Percentiles rank a stretch among this genome's conserved stretches.
phyloP scores from a whole-genome alignment of 2,797 vertebrate species.

The Decapterus maruadsi region DNA sequence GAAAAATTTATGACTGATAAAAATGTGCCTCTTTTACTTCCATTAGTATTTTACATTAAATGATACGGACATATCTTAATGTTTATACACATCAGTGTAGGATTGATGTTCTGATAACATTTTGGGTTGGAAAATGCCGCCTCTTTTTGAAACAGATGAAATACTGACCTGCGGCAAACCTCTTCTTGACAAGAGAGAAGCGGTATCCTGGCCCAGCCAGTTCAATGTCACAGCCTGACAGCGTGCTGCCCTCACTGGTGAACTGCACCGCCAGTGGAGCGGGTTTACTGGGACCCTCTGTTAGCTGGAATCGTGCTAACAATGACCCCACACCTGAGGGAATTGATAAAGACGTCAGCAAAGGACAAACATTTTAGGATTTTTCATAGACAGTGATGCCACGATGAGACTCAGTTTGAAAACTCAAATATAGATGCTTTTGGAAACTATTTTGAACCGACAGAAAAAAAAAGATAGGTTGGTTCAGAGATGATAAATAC shows the following conservation, averaged over 20 bases:
- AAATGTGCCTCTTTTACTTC: not conserved
- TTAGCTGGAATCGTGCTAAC: conserved; percentile 94
- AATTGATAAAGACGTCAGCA: not conserved
- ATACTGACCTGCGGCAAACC: conserved; percentile 95
- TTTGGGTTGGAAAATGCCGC: not conserved
- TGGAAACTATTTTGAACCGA: not conserved
- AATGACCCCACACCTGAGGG: conserved; percentile 93
- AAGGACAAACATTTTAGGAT: not conserved
- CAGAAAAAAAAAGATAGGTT: not conserved
- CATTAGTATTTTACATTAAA: not conserved
- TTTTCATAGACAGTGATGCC: not conserved
- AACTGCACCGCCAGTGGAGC: conserved; percentile 96
- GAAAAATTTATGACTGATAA: too few relatives aligned
- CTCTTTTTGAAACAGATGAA: not conserved
- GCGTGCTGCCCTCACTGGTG: conserved; percentile 97
- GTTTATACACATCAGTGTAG: not conserved
- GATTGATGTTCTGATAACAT: not conserved
- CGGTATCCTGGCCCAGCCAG: conserved; percentile 96
- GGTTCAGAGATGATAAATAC: not conserved
- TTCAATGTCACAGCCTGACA: conserved; percentile 97
- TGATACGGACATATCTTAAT: not conserved
- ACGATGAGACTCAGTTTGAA: not conserved
- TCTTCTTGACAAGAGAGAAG: conserved; percentile 98
- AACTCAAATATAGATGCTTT: not conserved
- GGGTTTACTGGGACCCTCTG: conserved; percentile 94